Evolutionary conservation across 1,140 invertebrate species (phyloP), one percentile per base, ranked within the genome.

Genomic region (Parasteatoda tepidariorum): DNA sequence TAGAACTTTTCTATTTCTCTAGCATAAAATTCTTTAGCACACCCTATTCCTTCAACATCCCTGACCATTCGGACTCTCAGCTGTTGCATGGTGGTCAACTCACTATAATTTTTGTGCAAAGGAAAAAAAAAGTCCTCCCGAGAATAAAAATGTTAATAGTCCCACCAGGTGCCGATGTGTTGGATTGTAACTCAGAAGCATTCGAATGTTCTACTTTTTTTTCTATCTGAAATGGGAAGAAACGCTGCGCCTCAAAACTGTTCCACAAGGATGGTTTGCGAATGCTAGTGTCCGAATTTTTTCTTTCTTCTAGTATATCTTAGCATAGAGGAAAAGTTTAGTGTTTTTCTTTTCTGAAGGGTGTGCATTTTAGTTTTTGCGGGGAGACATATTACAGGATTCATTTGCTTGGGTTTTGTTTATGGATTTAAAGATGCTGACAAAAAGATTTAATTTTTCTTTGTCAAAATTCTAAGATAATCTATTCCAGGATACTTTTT

Each of bases 81-180:
- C 70, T 73, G 70, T 73, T 73, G 70, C 55, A 26, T 73, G 13
- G 5, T 30, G 11, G 18, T 28, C 41, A 61, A 26, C 70, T 57
- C 70, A 73, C 5, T 73, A 73, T 73, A 28, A 30, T 59, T 57
- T 73, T 48, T 55, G 13, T 28, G 48, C 41, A 73, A 73, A 41
- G 26, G 66, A 78, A 64, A n/a, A n/a, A 64, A 64, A 24, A 64
- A 31, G n/a, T 13, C 28, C 28, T 15, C 54, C 31, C 33, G 73
- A 59, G 24, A 30, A 75, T 62, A 75, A 75, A 75, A 75, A 75
- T 54, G 38, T 75, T 61, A 75, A 75, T 75, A 54, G 59, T 75
- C 70, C 41, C 28, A 28, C 70, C 70, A 73, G 70, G 70, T 73
- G 70, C 54, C 9, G 26, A 18, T n/a, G n/a, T n/a, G n/a, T n/a